These are phyloP conservation scores for Chelonus insularis DNA, from an alignment of 1,140 invertebrate genomes.

Conservation along the genomic window DNA sequence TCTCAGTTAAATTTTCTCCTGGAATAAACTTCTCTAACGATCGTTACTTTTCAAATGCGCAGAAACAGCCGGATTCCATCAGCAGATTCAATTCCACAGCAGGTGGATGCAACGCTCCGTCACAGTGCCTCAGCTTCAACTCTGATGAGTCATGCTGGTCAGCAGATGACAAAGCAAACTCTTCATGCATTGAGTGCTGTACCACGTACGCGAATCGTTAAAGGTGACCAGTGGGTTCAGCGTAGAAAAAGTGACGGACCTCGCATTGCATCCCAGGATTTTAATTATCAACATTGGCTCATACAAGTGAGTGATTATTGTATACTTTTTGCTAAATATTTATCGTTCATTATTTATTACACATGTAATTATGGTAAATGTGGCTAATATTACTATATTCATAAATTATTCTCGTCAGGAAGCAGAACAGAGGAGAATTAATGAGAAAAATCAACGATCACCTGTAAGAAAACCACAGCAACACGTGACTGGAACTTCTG, in stretches of 20 bases:
- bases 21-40: slow-evolving; percentile 3
- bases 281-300: slow-evolving; percentile 85
- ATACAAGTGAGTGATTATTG: slow-evolving; percentile 67
- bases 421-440: slow-evolving; percentile 83
- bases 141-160: slow-evolving; percentile 53
- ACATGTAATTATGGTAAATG: no score
- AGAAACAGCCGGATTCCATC: slow-evolving; percentile 68
- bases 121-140: slow-evolving; percentile 55
- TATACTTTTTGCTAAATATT: background rate
- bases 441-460: slow-evolving; percentile 67
- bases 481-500: slow-evolving; percentile 55
- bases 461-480: slow-evolving; percentile 45
- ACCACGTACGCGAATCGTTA: slow-evolving; percentile 72
- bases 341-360: no score
- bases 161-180: slow-evolving; percentile 76
- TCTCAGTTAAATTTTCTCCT: background rate
- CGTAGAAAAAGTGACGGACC: slow-evolving; percentile 68
- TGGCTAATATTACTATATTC: no score
- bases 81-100: slow-evolving; percentile 61
- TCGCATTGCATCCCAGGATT: slow-evolving; percentile 58
- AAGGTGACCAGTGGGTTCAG: slow-evolving; percentile 71
- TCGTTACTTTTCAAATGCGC: slow-evolving; percentile 31
- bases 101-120: slow-evolving; percentile 57
- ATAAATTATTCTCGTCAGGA: slow-evolving; percentile 65
- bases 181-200: slow-evolving; percentile 78